phyloP scores from a whole-genome alignment of 1,140 invertebrate genomes.

The Philopotamus ludificatus region DNA sequence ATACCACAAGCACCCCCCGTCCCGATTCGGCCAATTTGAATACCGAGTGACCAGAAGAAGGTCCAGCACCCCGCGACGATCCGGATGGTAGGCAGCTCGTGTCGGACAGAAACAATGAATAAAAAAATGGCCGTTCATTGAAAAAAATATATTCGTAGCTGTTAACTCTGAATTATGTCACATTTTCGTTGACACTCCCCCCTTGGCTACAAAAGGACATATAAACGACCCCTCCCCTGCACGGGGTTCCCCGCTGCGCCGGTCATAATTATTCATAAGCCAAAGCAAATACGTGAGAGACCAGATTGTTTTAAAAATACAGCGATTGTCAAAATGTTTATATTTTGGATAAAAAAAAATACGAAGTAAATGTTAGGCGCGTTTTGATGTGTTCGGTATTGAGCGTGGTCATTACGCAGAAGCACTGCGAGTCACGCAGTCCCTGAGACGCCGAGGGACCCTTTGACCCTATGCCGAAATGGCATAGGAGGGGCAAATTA shows the following conservation, averaged over 20 bases:
- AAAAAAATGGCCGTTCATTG: conserved; percentile 18
- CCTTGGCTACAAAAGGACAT: conserved; percentile 15
- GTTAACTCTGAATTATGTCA: conserved; percentile 36
- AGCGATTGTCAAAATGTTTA: too few relatives aligned
- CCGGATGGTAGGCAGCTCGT: not conserved
- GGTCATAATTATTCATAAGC: conserved; percentile 39
- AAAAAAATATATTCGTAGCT: conserved; percentile 32
- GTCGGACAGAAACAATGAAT: not conserved
- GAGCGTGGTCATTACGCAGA: too few relatives aligned
- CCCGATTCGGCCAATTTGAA: not conserved
- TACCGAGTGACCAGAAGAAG: not conserved
- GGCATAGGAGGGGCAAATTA: too few relatives aligned
- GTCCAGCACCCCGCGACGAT: not conserved
- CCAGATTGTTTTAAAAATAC: conserved; percentile 36
- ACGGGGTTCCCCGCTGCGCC: conserved; percentile 4
- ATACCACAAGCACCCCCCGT: too few relatives aligned
- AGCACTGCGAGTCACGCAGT: too few relatives aligned
- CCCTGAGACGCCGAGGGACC: too few relatives aligned
- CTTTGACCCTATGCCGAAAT: too few relatives aligned
- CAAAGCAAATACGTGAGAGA: conserved; percentile 28
- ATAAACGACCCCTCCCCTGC: conserved; percentile 3
- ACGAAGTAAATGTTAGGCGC: too few relatives aligned
- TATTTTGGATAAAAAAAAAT: too few relatives aligned
- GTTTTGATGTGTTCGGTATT: too few relatives aligned
- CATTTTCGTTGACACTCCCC: conserved; percentile 35